These are phyloP conservation scores for Eueides isabella DNA, from an alignment of 1,140 invertebrate species.

Conservation along the genomic window DNA sequence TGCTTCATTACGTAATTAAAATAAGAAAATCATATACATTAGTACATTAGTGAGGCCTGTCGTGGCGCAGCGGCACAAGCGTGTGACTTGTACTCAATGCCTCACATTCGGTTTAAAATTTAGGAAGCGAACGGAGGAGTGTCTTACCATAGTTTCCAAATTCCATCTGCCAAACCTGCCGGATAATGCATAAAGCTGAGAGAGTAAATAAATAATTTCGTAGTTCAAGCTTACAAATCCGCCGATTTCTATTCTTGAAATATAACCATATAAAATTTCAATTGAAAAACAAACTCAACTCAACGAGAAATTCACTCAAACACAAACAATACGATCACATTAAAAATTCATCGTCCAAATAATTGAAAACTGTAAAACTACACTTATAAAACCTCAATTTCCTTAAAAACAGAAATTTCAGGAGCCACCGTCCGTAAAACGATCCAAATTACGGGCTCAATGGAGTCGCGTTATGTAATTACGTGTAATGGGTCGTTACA, in stretches of 20 bases:
- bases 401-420: conserved; percentile 15
- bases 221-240: no score
- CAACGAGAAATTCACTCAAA: no score
- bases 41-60: no score
- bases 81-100: not conserved
- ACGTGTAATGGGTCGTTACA: conserved; percentile 55
- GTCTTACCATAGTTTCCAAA: not conserved
- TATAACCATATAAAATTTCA: no score
- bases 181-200: not conserved
- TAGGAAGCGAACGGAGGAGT: not conserved
- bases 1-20: no score
- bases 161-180: not conserved
- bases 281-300: not conserved
- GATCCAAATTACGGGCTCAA: conserved; percentile 46
- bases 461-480: conserved; percentile 50
- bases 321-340: not conserved
- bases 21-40: no score
- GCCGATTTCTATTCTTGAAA: no score
- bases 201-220: not conserved
- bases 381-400: not conserved
- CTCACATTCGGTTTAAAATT: no score
- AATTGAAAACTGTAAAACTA: not conserved
- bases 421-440: conserved; percentile 35
- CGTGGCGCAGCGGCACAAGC: not conserved
- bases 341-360: conserved; percentile 5